These are phyloP conservation scores for Cryptosula pallasiana DNA, from an alignment of 2,888 invertebrate genomes.

Conservation along the genomic window DNA sequence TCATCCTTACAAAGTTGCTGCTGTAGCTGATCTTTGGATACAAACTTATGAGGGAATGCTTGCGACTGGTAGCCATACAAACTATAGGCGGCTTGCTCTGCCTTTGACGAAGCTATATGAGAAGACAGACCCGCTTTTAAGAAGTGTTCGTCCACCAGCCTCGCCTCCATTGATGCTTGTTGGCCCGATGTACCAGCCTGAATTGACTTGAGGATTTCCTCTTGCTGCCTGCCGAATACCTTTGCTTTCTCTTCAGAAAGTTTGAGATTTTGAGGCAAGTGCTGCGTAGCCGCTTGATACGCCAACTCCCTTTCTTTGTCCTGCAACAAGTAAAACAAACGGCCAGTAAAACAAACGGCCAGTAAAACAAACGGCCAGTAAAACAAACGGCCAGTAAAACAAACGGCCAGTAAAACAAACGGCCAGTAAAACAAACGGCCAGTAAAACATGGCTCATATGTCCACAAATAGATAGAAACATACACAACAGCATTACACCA, in stretches of 20 bases:
- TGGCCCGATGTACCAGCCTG: constrained; percentile 16
- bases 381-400: too few species aligned
- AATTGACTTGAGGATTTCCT: background rate
- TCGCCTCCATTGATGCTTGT: background rate
- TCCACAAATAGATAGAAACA: background rate
- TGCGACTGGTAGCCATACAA: constrained; percentile 48
- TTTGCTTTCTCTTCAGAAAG: background rate
- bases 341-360: too few species aligned
- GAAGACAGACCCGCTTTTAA: constrained; percentile 6
- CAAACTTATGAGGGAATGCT: constrained; percentile 48
- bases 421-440: background rate
- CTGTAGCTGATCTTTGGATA: constrained; percentile 48
- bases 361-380: too few species aligned
- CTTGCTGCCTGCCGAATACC: background rate
- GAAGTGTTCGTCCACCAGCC: constrained; percentile 23
- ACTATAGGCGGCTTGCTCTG: constrained; percentile 43
- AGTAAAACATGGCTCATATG: background rate
- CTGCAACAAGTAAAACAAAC: background rate
- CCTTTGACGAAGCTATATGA: constrained; percentile 3
- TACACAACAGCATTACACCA: background rate
- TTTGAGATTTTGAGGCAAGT: background rate
- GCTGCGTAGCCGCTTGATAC: background rate
- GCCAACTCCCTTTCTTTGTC: background rate
- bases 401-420: too few species aligned
- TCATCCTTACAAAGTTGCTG: constrained; percentile 35